These are phyloP conservation scores for Stegophylla sp. DNA, from an alignment of 2,888 invertebrate genomes.

Conservation along the genomic window DNA sequence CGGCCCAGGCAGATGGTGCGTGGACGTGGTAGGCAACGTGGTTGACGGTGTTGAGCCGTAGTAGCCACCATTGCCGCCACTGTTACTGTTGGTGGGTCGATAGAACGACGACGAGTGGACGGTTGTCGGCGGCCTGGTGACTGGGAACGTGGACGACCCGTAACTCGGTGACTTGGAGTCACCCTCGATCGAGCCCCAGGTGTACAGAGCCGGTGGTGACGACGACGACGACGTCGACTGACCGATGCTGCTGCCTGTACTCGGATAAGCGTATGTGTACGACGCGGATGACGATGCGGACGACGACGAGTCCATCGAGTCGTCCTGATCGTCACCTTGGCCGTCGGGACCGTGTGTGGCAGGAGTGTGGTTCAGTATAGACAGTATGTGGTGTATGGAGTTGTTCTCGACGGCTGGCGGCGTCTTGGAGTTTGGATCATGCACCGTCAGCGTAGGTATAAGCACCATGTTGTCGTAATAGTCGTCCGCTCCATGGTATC, in stretches of 20 bases:
- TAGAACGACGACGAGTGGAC: conserved; percentile 64
- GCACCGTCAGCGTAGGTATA: conserved; percentile 65
- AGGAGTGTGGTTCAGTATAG: conserved; percentile 65
- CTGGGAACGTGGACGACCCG: conserved; percentile 50
- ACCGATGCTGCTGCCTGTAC: too few relatives aligned
- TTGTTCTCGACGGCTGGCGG: conserved; percentile 30
- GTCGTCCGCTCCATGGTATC: conserved; percentile 30
- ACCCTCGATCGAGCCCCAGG: conserved; percentile 57
- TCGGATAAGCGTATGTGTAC: conserved; percentile 23
- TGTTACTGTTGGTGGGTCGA: too few relatives aligned
- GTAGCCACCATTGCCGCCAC: too few relatives aligned
- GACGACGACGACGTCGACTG: background rate
- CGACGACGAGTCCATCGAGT: conserved; percentile 64
- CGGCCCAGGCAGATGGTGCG: conserved; percentile 63
- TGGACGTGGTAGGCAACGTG: conserved; percentile 66
- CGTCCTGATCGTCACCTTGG: background rate
- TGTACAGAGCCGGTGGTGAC: conserved; percentile 56
- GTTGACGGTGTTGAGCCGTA: conserved; percentile 61
- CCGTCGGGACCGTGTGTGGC: conserved; percentile 59
- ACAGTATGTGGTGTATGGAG: conserved; percentile 66
- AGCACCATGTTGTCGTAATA: conserved; percentile 64
- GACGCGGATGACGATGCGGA: conserved; percentile 63
- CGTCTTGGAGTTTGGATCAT: conserved; percentile 60
- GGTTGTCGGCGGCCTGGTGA: conserved; percentile 9
- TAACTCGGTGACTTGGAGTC: conserved; percentile 59